Conservation (phyloP, 2,888 invertebrate genomes). For the Elysia crispata region DNA sequence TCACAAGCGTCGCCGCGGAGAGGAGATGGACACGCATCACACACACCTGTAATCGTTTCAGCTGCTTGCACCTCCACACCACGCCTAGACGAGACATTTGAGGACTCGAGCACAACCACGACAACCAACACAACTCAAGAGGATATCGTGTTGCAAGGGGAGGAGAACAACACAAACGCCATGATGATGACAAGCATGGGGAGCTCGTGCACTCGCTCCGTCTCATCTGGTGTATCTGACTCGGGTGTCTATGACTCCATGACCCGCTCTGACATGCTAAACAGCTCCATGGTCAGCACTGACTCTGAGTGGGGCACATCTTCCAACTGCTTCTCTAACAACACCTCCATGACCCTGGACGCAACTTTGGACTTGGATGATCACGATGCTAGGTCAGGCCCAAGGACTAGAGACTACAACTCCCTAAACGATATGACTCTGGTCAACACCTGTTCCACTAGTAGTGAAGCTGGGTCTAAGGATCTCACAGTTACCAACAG, state of each 20-base stretch:
- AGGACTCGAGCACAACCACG: no score
- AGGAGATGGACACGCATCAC: no score
- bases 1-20: no score
- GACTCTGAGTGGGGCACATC: slow-evolving; percentile 46
- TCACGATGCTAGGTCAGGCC: slow-evolving; percentile 11
- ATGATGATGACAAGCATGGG: slow-evolving; percentile 13
- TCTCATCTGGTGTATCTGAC: slow-evolving; percentile 45
- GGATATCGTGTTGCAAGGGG: neutral
- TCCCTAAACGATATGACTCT: slow-evolving; percentile 1
- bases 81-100: no score
- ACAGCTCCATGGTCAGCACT: slow-evolving; percentile 41
- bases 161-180: neutral
- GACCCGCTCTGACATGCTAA: slow-evolving; percentile 40
- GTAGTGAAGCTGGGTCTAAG: no score
- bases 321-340: slow-evolving; percentile 9
- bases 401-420: slow-evolving; percentile 18
- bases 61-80: no score
- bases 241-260: slow-evolving; percentile 46
- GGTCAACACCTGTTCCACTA: neutral
- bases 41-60: no score
- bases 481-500: no score
- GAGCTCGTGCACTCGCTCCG: slow-evolving; percentile 39
- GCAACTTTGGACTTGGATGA: slow-evolving; percentile 19
- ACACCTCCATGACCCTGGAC: slow-evolving; percentile 25
- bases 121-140: no score